These are phyloP conservation scores for Ganaspis brasiliensis DNA, from an alignment of 2,888 invertebrate species.

Conservation along the genomic window DNA sequence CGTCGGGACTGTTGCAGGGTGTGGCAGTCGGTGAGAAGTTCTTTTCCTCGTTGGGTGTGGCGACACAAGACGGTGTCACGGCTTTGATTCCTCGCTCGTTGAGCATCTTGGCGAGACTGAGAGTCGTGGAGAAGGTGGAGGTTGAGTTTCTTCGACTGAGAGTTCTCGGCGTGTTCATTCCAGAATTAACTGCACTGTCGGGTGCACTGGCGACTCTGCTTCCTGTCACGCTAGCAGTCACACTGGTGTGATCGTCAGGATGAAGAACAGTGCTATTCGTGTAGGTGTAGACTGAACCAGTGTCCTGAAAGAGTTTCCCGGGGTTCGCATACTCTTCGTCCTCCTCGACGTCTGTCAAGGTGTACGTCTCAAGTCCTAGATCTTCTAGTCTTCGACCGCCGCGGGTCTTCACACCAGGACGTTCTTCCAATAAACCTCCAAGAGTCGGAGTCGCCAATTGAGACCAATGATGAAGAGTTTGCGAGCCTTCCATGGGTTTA, in stretches of 20 bases:
- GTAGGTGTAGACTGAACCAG: constrained; percentile 91
- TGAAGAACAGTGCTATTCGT: constrained; percentile 95
- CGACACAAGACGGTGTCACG: constrained; percentile 86
- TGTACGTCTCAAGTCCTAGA: constrained; percentile 87
- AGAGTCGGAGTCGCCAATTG: constrained; percentile 96
- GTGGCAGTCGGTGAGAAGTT: constrained; percentile 92
- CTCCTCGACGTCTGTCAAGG: constrained; percentile 86
- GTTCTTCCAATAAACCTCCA: constrained; percentile 93
- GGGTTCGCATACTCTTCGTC: constrained; percentile 87
- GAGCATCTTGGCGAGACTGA: constrained; percentile 88
- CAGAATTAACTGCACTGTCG: constrained; percentile 76
- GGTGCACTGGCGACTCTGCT: constrained; percentile 86
- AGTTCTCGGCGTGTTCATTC: constrained; percentile 77
- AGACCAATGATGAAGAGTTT: constrained; percentile 96
- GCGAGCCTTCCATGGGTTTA: constrained; percentile 96
- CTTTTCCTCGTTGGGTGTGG: constrained; percentile 85
- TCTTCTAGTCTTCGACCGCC: constrained; percentile 89
- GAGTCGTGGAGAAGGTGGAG: constrained; percentile 89
- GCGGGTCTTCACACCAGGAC: constrained; percentile 94
- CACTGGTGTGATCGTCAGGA: constrained; percentile 91
- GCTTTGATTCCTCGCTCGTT: constrained; percentile 90
- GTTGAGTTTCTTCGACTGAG: constrained; percentile 91
- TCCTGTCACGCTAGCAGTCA: constrained; percentile 84
- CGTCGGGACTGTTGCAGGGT: constrained; percentile 92
- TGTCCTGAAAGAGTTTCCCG: constrained; percentile 88